Base-by-base conservation (phyloP, 2,888 invertebrate genomes). In the Malacosoma neustria region DNA sequence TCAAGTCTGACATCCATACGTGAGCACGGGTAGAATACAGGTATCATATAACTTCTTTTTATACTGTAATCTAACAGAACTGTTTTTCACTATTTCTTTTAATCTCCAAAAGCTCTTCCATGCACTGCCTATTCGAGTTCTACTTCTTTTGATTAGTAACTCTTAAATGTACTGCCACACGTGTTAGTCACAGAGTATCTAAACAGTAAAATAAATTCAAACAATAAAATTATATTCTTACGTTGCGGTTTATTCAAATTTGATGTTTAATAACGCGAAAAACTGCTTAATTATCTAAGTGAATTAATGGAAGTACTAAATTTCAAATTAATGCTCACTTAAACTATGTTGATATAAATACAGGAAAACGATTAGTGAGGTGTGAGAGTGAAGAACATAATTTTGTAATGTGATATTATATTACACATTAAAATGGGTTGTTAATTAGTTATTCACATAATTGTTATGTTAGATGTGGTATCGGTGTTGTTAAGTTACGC, bases 391-490 rank as follows among this genome's bases (percentile, higher is more conserved):
- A 66, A 72, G 5, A 22, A 22, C 22, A 22, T 22, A 22, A 22
- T 22, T 2, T 22, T 22, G 9, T 22, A 22, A 22, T 22, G 22
- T 7, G 9, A 5, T 7, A 22, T 67, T 69, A 72, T 64, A 76
- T 76, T 70, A 74, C 62, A 49, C 59, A 59, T 66, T 68, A 66
- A 73, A 72, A 61, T 52, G 45, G 54, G 55, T 70, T 65, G 56
- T 73, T 72, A 81, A 76, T 77, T 76, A 73, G 67, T 76, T 70
- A 81, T 82, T 79, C 77, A 77, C 77, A 75, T 72, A 61, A 63
- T 54, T 72, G 77, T 75, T 80, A 72, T 80, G 73, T 75, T 77
- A 80, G 84, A 81, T 81, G 66, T 68, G 57, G 57, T 82, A 84
- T 85, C 81, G 50, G 57, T 54, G 51, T 48, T 63, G 71, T 66